Evolutionary conservation across 2,888 invertebrate genomes (phyloP).

Genomic region (Leptogaster cylindrica): DNA sequence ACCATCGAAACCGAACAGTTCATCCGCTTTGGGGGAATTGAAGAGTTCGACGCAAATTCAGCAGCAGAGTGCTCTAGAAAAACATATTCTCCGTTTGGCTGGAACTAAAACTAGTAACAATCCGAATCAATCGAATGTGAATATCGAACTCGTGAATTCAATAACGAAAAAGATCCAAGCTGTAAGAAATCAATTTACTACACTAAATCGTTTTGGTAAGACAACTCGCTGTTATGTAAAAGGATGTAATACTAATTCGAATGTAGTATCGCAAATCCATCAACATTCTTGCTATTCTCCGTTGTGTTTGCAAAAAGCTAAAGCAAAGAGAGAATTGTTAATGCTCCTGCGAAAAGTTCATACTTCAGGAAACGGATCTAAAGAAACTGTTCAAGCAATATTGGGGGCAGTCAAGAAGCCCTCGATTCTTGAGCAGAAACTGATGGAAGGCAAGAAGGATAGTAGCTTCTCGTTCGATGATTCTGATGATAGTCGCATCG

Average conservation of each 20-base stretch:
- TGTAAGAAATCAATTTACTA: conserved; percentile 73
- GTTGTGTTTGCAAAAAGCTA: conserved; percentile 75
- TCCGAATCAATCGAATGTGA: conserved; percentile 55
- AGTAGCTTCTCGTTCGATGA: conserved; percentile 53
- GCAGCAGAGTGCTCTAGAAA: conserved; percentile 53
- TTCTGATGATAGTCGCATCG: conserved; percentile 54
- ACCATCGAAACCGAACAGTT: conserved; percentile 3
- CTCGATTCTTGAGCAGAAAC: conserved; percentile 74
- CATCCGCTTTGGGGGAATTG: not conserved
- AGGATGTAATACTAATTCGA: conserved; percentile 68
- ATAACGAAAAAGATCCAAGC: conserved; percentile 73
- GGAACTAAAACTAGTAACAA: conserved; percentile 52
- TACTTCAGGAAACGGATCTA: conserved; percentile 62
- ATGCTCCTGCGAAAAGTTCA: conserved; percentile 70
- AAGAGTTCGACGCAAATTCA: not conserved
- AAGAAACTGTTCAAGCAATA: conserved; percentile 60
- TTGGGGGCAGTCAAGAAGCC: conserved; percentile 67
- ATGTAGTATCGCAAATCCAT: conserved; percentile 66
- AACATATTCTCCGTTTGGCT: conserved; percentile 55
- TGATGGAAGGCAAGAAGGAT: conserved; percentile 66
- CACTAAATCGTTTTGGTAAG: conserved; percentile 73
- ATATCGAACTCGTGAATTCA: conserved; percentile 66
- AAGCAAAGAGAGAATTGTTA: conserved; percentile 73
- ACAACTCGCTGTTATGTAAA: conserved; percentile 76
- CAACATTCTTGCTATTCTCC: conserved; percentile 78